Conservation (phyloP, 2,888 invertebrate genomes). For the Neoaliturus tenellus region DNA sequence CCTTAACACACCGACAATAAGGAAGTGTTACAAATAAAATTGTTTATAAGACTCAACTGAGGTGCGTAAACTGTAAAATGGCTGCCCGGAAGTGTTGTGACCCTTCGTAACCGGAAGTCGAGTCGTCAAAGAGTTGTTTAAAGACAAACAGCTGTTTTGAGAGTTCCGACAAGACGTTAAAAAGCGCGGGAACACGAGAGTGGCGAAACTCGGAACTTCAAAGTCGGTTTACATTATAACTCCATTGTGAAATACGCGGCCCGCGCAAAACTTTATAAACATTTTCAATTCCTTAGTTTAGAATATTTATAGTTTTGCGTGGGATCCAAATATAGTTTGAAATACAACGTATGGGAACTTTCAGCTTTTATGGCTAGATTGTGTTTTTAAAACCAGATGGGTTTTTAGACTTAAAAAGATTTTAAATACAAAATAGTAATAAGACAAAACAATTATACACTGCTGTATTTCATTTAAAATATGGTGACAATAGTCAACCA, state of each 20-base stretch:
- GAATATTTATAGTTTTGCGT: too few relatives aligned
- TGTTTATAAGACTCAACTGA: not conserved
- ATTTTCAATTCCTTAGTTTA: too few relatives aligned
- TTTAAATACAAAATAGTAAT: too few relatives aligned
- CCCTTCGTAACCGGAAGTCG: not conserved
- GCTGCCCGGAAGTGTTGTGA: not conserved
- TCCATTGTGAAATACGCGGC: slow-evolving; percentile 2
- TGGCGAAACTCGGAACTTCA: slow-evolving; percentile 1
- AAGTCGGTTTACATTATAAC: slow-evolving; percentile 2
- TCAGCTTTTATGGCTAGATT: too few relatives aligned
- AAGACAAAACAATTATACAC: too few relatives aligned
- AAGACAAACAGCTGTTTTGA: slow-evolving; percentile 29
- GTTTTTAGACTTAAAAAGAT: too few relatives aligned
- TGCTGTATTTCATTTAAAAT: too few relatives aligned
- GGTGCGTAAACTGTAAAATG: not conserved
- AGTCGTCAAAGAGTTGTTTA: slow-evolving; percentile 21
- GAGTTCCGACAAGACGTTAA: slow-evolving; percentile 12
- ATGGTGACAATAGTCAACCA: too few relatives aligned
- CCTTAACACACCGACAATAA: not conserved
- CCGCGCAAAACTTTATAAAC: too few relatives aligned
- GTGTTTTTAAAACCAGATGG: too few relatives aligned
- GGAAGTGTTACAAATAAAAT: not conserved
- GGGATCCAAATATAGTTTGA: too few relatives aligned
- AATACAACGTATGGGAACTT: too few relatives aligned
- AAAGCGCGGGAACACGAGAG: not conserved